Conservation (phyloP, 2,888 invertebrate species). For the Synanthedon vespiformis region DNA sequence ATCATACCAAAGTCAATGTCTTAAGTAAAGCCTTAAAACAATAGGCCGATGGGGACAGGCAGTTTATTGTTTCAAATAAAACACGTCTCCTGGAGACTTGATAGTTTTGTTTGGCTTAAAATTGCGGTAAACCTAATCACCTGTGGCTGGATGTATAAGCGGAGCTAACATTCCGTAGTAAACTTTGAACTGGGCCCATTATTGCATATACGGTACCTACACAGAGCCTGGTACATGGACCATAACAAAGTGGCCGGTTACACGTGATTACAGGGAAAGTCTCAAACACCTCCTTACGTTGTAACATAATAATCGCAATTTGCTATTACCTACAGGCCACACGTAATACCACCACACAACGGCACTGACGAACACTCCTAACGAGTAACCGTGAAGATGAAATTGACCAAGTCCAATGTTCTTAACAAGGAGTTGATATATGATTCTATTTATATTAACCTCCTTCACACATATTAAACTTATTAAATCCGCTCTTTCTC, state of each 20-base stretch:
- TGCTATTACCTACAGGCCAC: constrained; percentile 30
- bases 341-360: constrained; percentile 15
- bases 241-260: constrained; percentile 9
- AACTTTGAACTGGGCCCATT: background rate
- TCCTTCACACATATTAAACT: background rate
- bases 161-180: background rate
- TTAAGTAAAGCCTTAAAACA: too few relatives aligned
- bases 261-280: constrained; percentile 29
- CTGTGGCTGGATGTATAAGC: too few relatives aligned
- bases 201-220: background rate
- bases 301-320: constrained; percentile 41
- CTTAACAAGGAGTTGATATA: background rate
- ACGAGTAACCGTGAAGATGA: constrained; percentile 28
- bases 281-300: constrained; percentile 35
- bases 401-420: constrained; percentile 3
- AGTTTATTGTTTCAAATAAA: too few relatives aligned
- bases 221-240: background rate
- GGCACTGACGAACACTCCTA: constrained; percentile 20
- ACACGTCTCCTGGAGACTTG: too few relatives aligned
- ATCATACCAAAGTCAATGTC: too few relatives aligned
- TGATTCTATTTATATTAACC: background rate
- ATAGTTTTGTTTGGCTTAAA: too few relatives aligned
- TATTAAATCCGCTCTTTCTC: background rate
- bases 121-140: too few relatives aligned
- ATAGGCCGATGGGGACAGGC: too few relatives aligned